Percentiles rank a stretch among this genome's conserved stretches.
phyloP scores from a whole-genome alignment of 2,888 invertebrate genomes.

The Buathra laborator region DNA sequence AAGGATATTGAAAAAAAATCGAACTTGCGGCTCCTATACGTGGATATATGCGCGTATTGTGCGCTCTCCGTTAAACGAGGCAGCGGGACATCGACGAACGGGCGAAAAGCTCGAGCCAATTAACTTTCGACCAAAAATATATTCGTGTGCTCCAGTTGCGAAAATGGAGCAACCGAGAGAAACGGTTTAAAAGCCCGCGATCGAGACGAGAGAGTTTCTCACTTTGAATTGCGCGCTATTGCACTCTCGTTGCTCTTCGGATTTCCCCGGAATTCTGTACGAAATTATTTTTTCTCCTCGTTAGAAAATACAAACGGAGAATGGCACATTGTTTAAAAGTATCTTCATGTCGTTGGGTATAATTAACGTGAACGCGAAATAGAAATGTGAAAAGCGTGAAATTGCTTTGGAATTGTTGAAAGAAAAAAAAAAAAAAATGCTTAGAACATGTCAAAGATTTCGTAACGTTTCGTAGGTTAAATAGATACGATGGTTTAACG shows the following conservation, averaged over 20 bases:
- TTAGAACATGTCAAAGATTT: too few relatives aligned
- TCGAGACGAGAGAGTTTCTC: slow-evolving; percentile 4
- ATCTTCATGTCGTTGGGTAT: background rate
- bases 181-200: slow-evolving; percentile 12
- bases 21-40: background rate
- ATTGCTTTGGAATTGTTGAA: background rate
- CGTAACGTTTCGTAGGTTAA: too few relatives aligned
- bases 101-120: slow-evolving; percentile 52
- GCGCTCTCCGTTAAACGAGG: too few relatives aligned
- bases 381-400: background rate
- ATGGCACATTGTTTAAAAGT: background rate
- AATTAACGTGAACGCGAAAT: background rate
- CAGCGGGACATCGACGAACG: background rate
- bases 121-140: slow-evolving; percentile 55
- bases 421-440: background rate
- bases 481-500: too few relatives aligned
- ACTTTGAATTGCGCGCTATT: background rate
- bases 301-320: background rate
- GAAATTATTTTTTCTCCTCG: background rate
- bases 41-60: too few relatives aligned
- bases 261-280: slow-evolving; percentile 7
- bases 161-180: slow-evolving; percentile 49
- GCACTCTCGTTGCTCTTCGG: background rate
- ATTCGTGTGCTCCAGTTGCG: slow-evolving; percentile 51
- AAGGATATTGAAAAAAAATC: background rate